Percentiles rank a stretch among this genome's conserved stretches.
Conservation (phyloP, 1,140 invertebrate species). For the Centruroides vittatus region DNA sequence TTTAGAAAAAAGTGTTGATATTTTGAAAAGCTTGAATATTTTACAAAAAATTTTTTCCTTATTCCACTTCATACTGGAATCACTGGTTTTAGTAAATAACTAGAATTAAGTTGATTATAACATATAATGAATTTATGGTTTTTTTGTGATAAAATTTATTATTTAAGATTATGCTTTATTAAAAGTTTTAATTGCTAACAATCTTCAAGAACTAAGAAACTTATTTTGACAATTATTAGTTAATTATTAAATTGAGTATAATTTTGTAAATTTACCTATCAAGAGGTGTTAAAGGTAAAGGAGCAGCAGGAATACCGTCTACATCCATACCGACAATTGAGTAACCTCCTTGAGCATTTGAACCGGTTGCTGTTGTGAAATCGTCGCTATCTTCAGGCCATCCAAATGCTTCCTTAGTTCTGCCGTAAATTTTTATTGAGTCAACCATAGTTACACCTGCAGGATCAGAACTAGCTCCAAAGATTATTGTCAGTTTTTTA, state of each 20-base stretch:
- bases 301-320: slow-evolving; percentile 14
- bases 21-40: too few species aligned
- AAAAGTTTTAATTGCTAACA: too few species aligned
- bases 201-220: background rate
- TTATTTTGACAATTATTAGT: background rate
- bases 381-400: slow-evolving; percentile 95
- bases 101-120: too few species aligned
- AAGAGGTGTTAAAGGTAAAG: slow-evolving; percentile 28
- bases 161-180: too few species aligned
- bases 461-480: slow-evolving; percentile 73
- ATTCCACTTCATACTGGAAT: too few species aligned
- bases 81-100: too few species aligned
- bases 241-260: background rate
- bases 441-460: slow-evolving; percentile 83
- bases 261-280: slow-evolving; percentile 11
- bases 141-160: too few species aligned
- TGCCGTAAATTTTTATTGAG: slow-evolving; percentile 83
- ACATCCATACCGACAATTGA: slow-evolving; percentile 12
- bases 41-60: too few species aligned
- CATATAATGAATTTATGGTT: too few species aligned
- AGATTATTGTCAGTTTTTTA: slow-evolving; percentile 68
- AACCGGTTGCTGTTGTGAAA: slow-evolving; percentile 33
- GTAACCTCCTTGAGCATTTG: background rate
- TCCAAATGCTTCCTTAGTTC: slow-evolving; percentile 88
- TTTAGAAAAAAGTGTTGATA: too few species aligned